Base-by-base conservation (phyloP, 2,797 vertebrate species). In the Enoplosus armatus region DNA sequence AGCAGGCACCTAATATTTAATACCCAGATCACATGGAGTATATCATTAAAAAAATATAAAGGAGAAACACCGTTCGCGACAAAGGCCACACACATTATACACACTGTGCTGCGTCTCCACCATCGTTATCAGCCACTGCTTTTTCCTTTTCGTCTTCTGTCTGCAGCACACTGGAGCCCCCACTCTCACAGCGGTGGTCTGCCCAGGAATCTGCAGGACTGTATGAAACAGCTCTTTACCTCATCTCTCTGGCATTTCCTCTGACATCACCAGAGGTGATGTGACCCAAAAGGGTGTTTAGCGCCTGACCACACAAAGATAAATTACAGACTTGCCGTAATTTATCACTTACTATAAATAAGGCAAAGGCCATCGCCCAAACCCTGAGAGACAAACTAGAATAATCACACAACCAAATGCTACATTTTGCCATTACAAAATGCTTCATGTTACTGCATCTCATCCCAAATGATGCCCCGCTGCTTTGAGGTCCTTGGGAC, bases 181-280 rank as follows among this genome's bases (percentile, higher is more conserved):
- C 78, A 47, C 85, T 89, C 84, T 91, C 90, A 76, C 77, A 80
- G 66, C 54, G 76, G 79, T 73, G 22, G 69, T 77, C 80, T 81
- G 77, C 79, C 66, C 74, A 80, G 85, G 82, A 92, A 90, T 89
- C 78, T 90, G 73, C 73, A 70, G 55, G 71, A 84, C 76, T 66
- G 66, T 27, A 74, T 26, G 41, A 84, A 82, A 68, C 80, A 83
- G 81, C 73, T 53, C 73, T 85, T 88, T 93, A 91, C 82, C 88
- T 94, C 89, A 93, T 80, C 81, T 66, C 72, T 83, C 75, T 87
- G 90, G 91, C 86, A 94, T 95, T 94, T 95, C 93, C 92, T 93
- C 83, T 92, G 89, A 92, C 87, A 91, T 92, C 86, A 92, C 62
- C 76, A 50, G 67, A 91, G 84, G 81, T 87, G 89, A 85, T 84